phyloP scores from a whole-genome alignment of 2,888 invertebrate genomes.

The Seladonia tumulorum region DNA sequence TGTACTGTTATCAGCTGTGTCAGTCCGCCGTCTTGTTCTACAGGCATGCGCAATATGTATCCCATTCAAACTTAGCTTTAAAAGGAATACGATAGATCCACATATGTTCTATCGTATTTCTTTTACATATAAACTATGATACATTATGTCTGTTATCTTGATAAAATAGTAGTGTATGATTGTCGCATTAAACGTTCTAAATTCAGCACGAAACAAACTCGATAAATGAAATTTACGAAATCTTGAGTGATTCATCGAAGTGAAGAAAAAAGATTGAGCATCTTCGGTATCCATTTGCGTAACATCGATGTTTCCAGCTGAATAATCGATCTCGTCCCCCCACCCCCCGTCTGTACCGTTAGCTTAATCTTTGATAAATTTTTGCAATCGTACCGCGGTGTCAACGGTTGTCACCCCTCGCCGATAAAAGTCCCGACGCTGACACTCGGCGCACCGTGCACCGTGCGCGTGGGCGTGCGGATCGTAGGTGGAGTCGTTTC shows the following conservation, averaged over 20 bases:
- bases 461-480: constrained; percentile 65
- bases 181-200: too few species aligned
- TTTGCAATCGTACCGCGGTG: constrained; percentile 4
- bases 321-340: not conserved
- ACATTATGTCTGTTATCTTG: too few species aligned
- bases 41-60: too few species aligned
- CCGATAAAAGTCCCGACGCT: constrained; percentile 56
- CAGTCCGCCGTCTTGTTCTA: too few species aligned
- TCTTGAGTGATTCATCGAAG: not conserved
- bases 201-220: too few species aligned
- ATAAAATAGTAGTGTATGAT: too few species aligned
- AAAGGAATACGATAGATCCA: too few species aligned
- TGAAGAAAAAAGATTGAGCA: not conserved
- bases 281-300: not conserved
- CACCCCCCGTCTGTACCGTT: not conserved
- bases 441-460: constrained; percentile 61
- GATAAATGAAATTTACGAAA: not conserved
- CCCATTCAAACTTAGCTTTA: too few species aligned
- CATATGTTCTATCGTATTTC: too few species aligned
- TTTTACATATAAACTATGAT: too few species aligned
- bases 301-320: not conserved
- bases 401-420: constrained; percentile 49
- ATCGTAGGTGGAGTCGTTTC: constrained; percentile 71
- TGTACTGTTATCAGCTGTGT: too few species aligned
- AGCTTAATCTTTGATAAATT: constrained; percentile 2